Evolutionary conservation across 2,888 invertebrate genomes (phyloP).

Genomic region (Mythimna impura): DNA sequence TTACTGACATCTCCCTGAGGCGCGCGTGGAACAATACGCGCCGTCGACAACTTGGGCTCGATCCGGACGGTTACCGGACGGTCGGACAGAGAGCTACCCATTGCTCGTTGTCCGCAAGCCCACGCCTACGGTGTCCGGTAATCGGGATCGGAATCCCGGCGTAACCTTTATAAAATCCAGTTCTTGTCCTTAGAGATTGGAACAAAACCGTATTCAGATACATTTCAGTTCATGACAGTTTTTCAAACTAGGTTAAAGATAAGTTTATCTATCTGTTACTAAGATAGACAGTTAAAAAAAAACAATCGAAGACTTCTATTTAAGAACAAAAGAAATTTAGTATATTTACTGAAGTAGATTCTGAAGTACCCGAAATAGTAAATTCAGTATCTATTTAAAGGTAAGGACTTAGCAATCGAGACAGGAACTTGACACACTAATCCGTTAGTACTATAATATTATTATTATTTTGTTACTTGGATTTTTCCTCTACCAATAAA

Average conservation of each 20-base stretch:
- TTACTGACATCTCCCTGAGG: too few relatives aligned
- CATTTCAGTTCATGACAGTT: background rate
- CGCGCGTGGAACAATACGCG: too few relatives aligned
- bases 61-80: too few relatives aligned
- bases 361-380: background rate
- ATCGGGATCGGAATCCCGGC: too few relatives aligned
- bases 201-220: background rate
- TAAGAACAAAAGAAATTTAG: background rate
- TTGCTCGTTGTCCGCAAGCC: too few relatives aligned
- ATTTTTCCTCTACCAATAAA: too few relatives aligned
- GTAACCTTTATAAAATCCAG: background rate
- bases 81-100: too few relatives aligned
- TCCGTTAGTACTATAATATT: too few relatives aligned
- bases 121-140: too few relatives aligned
- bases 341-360: background rate
- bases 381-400: background rate
- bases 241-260: background rate
- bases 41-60: too few relatives aligned
- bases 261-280: conserved; percentile 4
- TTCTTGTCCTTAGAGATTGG: background rate
- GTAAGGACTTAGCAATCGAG: background rate
- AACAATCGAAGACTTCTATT: too few relatives aligned
- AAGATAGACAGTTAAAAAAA: background rate
- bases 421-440: background rate
- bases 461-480: too few relatives aligned